Evolutionary conservation across 2,113 vertebrate genomes (phyloP), one percentile per base, ranked within the genome.

Genomic region (Bolborhynchus lineola): DNA sequence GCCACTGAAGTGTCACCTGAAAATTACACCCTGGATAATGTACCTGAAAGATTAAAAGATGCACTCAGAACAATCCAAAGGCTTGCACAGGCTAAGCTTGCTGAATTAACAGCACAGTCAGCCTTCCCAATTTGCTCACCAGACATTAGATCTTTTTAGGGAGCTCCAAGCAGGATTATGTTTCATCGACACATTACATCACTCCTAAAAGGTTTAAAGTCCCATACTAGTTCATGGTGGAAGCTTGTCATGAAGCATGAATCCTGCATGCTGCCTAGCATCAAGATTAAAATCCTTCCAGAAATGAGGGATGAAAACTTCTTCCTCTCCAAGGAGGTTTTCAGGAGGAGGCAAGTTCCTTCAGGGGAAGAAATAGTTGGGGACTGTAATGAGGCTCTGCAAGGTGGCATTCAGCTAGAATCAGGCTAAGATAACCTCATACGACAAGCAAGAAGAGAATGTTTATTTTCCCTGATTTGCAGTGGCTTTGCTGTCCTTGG

Each of bases 401-500:
- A 80, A 84, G 91, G 57, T 50, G 31, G 59, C 39, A 59, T 78
- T 89, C 62, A 72, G 41, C 49, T 76, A 29, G 86, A 89, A 86
- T 57, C 65, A 79, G 62, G n/a, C 85, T 91, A 79, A 91, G 91
- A 91, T 77, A 96, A 92, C 57, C 33, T 87, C 80, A 87, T 82
- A 91, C 62, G 26, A 92, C 80, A 94, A 72, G 41, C 57, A 91
- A 94, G 49, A 94, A 83, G 63, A 59, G 57, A 94, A 87, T 79
- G 65, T 89, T 95, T 95, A 57, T 97, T 96, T 94, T 94, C 62
- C 53, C 53, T 91, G 69, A 84, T 95, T 95, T 94, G 90, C 92
- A 84, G 44, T 95, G 88, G 44, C 52, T 96, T 96, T 96, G 83
- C 93, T 95, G 53, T 82, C 49, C 70, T 97, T 96, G 96, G 91